A percentile compares a stretch with the other conserved stretches of the same genome.
phyloP scores from a whole-genome alignment of 2,888 invertebrate genomes.

The Tenthredo livida region DNA sequence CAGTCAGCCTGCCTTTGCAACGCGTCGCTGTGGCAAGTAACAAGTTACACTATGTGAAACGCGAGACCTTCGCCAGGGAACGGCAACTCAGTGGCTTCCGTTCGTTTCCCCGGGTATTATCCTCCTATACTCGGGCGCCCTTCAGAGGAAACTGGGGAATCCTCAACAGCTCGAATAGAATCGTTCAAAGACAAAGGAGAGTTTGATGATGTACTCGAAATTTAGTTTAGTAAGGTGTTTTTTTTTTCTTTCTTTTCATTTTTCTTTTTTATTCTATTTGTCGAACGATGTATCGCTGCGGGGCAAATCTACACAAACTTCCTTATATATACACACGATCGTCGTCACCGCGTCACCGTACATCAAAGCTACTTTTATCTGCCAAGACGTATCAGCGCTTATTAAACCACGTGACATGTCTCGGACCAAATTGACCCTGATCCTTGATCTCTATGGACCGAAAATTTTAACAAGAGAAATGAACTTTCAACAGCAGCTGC shows the following conservation, averaged over 20 bases:
- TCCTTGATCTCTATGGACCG: constrained; percentile 5
- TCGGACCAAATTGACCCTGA: constrained; percentile 35
- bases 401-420: neutral
- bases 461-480: neutral
- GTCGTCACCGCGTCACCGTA: neutral
- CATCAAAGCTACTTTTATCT: neutral
- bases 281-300: neutral
- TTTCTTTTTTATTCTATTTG: neutral
- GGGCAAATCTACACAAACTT: neutral
- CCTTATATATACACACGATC: neutral
- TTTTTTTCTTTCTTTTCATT: neutral
- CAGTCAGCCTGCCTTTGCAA: neutral
- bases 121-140: neutral
- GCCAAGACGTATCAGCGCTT: neutral
- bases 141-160: constrained; percentile 29
- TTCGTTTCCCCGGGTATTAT: constrained; percentile 1
- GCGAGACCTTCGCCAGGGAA: constrained; percentile 47
- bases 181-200: constrained; percentile 22
- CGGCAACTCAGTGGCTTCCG: constrained; percentile 43
- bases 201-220: constrained; percentile 12
- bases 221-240: neutral
- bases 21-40: constrained; percentile 8
- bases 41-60: constrained; percentile 49
- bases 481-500: neutral
- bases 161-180: constrained; percentile 20